Evolutionary conservation across 2,113 vertebrate species (phyloP).

Genomic region (Ailuropoda melanoleuca): DNA sequence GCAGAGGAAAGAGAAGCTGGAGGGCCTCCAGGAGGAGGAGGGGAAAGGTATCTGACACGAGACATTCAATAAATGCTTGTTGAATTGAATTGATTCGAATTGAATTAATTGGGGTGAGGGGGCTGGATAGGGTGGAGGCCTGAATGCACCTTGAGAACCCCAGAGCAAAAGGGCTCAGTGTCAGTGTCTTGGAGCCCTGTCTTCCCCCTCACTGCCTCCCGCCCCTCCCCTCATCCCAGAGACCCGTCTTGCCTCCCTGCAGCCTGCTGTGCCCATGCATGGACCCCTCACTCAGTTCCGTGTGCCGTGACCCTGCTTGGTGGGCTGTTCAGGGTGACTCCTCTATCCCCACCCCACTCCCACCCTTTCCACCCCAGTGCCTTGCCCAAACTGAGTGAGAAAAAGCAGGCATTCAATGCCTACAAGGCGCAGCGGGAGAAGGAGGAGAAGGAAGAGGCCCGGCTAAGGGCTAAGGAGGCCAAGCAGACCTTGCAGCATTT

Average conservation of each 20-base stretch:
- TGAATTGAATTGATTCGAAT: constrained; percentile 48
- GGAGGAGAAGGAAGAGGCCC: constrained; percentile 84
- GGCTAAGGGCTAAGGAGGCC: constrained; percentile 84
- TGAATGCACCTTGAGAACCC: not conserved
- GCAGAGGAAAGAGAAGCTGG: not conserved
- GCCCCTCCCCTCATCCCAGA: not conserved
- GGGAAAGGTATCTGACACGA: not conserved
- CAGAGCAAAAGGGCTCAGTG: not conserved
- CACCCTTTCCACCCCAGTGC: constrained; percentile 70
- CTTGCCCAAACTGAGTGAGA: constrained; percentile 84
- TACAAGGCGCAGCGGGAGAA: constrained; percentile 86
- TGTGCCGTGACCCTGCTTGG: not conserved
- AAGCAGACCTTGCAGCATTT: constrained; percentile 85
- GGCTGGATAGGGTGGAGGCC: not conserved
- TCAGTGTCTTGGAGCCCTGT: not conserved
- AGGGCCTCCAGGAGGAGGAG: not conserved
- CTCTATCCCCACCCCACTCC: not conserved
- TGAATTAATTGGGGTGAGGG: constrained; percentile 29
- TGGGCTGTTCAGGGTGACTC: not conserved
- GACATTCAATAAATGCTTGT: constrained; percentile 45
- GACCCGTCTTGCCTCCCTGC: not conserved
- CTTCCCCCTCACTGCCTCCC: not conserved
- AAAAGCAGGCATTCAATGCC: constrained; percentile 85
- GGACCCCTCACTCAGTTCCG: not conserved
- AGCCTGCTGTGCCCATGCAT: not conserved